Base-by-base conservation (phyloP, 2,888 invertebrate species). In the Molorchus minor region DNA sequence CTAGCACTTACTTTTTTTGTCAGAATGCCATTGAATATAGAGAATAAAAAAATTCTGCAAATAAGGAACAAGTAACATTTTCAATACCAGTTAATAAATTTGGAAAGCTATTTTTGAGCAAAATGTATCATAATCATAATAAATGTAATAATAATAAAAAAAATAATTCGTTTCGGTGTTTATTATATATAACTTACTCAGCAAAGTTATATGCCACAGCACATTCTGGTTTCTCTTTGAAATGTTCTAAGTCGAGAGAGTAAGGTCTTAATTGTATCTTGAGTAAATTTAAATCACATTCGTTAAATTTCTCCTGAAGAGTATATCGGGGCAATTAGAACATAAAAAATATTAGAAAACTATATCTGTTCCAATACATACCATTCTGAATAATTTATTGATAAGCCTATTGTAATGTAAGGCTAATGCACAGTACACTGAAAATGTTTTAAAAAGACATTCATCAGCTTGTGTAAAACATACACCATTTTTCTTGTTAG, bases 401-500 rank as follows among this genome's bases (percentile, higher is more conserved):
- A 83, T 81, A 75, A 85, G 80, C 52, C 82, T 83, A 33, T 83
- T 82, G 69, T 84, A 86, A 75, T 86, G 84, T 3, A 87, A 79
- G 15, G 85, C 85, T 36, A 87, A 79, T 0, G 85, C 82, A 69
- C 84, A 85, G 71, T 86, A 87, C 61, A 82, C 82, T 12, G 85
- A 81, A 73, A 87, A 85, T 15, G 85, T 84, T 7, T 81, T 72
- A 67, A 86, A 84, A 51, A 87, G 76, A 46, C 77, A 71, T 73
- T 87, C 86, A 68, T 88, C 87, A 3, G 83, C 82, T 0, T 65
- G 35, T 35, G 80, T 79, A 70, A 87, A 88, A 47, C 69, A 67
- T 2, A 83, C 78, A 53, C 41, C 80, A 77, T 75, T 75, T 4
- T 68, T 77, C 73, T 87, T 87, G 74, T 87, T 87, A 0, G 83